Conservation (phyloP, 2,888 invertebrate species). For the Pardosa pseudoannulata region DNA sequence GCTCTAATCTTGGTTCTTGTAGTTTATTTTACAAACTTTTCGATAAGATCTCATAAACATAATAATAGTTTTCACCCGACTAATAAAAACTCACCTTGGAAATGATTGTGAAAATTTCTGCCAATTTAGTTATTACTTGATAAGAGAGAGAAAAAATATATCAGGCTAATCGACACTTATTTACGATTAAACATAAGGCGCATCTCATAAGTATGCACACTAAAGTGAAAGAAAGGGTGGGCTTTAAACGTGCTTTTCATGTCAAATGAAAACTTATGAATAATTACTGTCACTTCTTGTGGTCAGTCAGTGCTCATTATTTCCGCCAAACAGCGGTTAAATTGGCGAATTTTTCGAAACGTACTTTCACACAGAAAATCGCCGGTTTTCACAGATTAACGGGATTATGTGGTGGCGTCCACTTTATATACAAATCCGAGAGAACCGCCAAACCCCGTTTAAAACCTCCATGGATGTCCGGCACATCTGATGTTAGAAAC, state of each 20-base stretch:
- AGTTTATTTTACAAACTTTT: too few relatives aligned
- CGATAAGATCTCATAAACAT: too few relatives aligned
- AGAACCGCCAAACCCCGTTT: neutral
- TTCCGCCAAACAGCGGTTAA: neutral
- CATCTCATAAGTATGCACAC: neutral
- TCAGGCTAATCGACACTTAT: too few relatives aligned
- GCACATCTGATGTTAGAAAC: neutral
- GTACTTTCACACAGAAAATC: neutral
- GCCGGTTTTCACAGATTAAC: neutral
- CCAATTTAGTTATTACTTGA: too few relatives aligned
- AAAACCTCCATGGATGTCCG: neutral
- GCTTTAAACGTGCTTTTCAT: neutral
- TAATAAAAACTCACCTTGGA: too few relatives aligned
- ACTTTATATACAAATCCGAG: neutral
- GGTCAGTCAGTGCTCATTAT: neutral
- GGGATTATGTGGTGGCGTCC: neutral
- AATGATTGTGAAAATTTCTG: too few relatives aligned
- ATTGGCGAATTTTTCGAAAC: neutral
- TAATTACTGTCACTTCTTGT: neutral
- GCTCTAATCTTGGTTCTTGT: too few relatives aligned
- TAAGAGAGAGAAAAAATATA: too few relatives aligned
- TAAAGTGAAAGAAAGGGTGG: too few relatives aligned
- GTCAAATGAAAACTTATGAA: neutral
- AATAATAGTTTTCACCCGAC: too few relatives aligned
- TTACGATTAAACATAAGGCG: too few relatives aligned